These are phyloP conservation scores for Menura novaehollandiae DNA, from an alignment of 2,113 vertebrate genomes.

Conservation along the genomic window DNA sequence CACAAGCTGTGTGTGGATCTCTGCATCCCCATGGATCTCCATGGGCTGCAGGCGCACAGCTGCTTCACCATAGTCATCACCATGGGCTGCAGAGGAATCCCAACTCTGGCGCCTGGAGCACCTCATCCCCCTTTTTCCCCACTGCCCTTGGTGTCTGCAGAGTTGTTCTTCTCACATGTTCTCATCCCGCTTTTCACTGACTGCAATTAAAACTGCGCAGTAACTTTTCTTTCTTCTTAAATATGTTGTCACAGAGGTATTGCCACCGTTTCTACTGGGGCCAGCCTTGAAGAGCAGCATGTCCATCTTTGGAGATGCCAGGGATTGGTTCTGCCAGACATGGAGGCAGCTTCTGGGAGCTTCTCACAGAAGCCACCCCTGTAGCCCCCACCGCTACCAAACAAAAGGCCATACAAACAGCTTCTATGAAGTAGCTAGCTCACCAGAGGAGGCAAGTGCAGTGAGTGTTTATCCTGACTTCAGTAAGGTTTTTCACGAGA, in stretches of 20 bases:
- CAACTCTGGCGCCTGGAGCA: background rate
- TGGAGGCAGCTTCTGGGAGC: background rate
- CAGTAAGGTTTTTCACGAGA: background rate
- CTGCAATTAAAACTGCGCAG: background rate
- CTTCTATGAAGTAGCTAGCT: background rate
- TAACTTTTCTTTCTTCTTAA: background rate
- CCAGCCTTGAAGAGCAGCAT: background rate
- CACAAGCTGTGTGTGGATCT: rapidly evolving
- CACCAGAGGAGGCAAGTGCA: background rate
- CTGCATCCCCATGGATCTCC: background rate
- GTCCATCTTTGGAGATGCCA: background rate
- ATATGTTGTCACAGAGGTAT: background rate
- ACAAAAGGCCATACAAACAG: background rate
- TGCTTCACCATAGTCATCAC: background rate
- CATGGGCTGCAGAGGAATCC: background rate
- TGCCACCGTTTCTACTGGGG: background rate
- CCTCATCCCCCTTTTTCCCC: background rate
- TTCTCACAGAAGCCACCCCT: background rate
- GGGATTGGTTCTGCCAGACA: background rate
- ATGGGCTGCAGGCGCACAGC: background rate
- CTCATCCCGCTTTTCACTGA: background rate
- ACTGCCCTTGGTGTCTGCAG: background rate
- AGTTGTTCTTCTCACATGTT: background rate
- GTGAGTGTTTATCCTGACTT: background rate
- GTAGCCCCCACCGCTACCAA: background rate